Evolutionary conservation across 2,888 invertebrate genomes (phyloP).

Genomic region (Pyrocoelia pectoralis): DNA sequence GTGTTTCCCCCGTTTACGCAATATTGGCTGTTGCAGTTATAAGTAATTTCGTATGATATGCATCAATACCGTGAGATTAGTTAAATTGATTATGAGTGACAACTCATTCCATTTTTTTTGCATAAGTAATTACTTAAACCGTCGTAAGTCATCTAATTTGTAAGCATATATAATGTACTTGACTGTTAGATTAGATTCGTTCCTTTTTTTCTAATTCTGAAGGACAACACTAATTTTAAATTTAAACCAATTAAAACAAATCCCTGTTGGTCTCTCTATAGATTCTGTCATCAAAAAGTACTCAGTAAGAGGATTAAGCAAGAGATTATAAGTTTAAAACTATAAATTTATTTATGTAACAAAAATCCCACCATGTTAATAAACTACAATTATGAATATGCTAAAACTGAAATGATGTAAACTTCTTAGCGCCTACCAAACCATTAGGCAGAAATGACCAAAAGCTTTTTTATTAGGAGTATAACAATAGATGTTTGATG

Average conservation of each 20-base stretch:
- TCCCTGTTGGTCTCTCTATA: neutral
- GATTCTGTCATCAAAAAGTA: neutral
- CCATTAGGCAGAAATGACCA: slow-evolving; percentile 24
- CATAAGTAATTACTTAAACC: too few relatives aligned
- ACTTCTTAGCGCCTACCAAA: slow-evolving; percentile 18
- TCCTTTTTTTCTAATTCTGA: too few relatives aligned
- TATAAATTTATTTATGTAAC: slow-evolving; percentile 5
- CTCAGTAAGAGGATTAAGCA: neutral
- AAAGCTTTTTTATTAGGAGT: slow-evolving; percentile 25
- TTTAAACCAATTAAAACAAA: neutral
- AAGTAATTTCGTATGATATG: too few relatives aligned
- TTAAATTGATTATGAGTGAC: too few relatives aligned
- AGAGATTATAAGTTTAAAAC: neutral
- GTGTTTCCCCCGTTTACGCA: too few relatives aligned
- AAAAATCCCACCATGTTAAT: neutral
- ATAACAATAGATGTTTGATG: slow-evolving; percentile 24
- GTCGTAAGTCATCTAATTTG: too few relatives aligned
- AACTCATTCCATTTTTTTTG: too few relatives aligned
- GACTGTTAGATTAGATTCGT: too few relatives aligned
- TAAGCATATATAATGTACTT: too few relatives aligned
- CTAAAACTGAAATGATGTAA: slow-evolving; percentile 2
- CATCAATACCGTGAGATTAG: too few relatives aligned
- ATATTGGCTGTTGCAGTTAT: too few relatives aligned
- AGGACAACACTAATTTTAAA: too few relatives aligned
- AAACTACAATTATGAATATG: neutral